Conservation (phyloP, 2,797 vertebrate genomes). For the Xiphophorus birchmanni region DNA sequence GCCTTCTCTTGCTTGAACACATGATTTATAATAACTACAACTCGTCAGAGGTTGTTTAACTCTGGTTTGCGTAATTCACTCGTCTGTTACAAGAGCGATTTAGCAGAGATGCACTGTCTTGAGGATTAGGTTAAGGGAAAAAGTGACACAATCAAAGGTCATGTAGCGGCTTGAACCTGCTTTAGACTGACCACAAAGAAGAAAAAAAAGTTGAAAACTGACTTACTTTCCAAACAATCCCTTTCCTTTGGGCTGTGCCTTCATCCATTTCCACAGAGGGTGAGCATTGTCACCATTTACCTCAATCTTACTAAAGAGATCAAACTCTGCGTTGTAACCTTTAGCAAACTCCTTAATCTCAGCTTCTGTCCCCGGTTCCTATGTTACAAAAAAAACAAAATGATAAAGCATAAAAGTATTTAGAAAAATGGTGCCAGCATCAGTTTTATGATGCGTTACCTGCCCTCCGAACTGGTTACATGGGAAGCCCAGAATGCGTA, state of each 20-base stretch:
- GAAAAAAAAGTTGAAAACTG: neutral
- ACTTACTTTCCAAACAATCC: constrained; percentile 89
- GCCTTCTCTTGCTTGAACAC: neutral
- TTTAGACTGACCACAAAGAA: neutral
- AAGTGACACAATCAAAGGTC: neutral
- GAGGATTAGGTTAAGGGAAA: neutral
- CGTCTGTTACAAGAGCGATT: neutral
- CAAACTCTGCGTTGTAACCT: constrained; percentile 87
- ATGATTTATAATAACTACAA: neutral
- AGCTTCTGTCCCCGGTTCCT: constrained; percentile 91
- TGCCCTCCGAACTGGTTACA: constrained; percentile 98
- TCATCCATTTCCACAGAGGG: constrained; percentile 98
- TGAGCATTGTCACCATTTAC: constrained; percentile 92
- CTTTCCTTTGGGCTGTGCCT: constrained; percentile 91
- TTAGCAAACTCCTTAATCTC: constrained; percentile 92
- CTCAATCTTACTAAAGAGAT: constrained; percentile 93
- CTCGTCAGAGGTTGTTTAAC: neutral
- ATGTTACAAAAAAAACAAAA: neutral
- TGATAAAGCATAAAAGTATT: neutral
- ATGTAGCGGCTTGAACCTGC: neutral
- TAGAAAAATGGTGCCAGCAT: neutral
- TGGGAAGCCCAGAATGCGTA: constrained; percentile 94
- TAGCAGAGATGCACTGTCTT: neutral
- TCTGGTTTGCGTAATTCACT: neutral
- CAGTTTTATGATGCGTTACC: constrained; percentile 71